Evolutionary conservation across 1,140 invertebrate genomes (phyloP), one percentile per base, ranked within the genome.

Genomic region (Frieseomelitta varia): DNA sequence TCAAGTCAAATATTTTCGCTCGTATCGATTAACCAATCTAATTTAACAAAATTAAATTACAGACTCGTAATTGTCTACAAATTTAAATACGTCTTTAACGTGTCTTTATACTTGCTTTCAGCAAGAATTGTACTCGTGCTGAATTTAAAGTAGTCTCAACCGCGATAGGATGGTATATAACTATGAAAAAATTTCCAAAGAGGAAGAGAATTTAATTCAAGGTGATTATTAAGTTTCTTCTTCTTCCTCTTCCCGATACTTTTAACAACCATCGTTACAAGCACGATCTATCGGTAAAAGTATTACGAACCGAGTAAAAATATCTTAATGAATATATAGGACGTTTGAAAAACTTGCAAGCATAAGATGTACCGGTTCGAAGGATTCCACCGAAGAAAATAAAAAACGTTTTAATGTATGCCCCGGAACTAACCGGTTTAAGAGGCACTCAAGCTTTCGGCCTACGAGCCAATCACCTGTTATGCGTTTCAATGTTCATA

Each of bases 371-470:
- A 10, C 15, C 56, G 24, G 30, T 72, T 72, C 55, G 71, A 72
- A 27, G 67, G 55, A 69, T 58, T 79, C 39, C 34, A 58, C 47
- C 34, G 19, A 24, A 21, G 34, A 15, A n/a, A 8, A 71, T n/a
- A 79, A 69, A n/a, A 71, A 79, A 58, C 71, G 55, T 71, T 69
- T 34, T 39, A 79, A 79, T 69, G 19, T 21, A 47, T 47, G 53
- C 21, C 39, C 67, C 65, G 78, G 78, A 72, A 79, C 53, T n/a
- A 79, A 79, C 78, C 78, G 78, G 78, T 79, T 79, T 39, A n/a
- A n/a, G 1, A 47, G 78, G 39, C n/a, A 58, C 71, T 79, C 78
- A n/a, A 39, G 67, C 58, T 79, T 79, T 69, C 47, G 78, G 30
- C 53, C 53, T 34, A 34, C 67, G 21, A 47, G 78, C n/a, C 72